Conservation (phyloP, 2,113 vertebrate species). For the Tetraodon nigroviridis region DNA sequence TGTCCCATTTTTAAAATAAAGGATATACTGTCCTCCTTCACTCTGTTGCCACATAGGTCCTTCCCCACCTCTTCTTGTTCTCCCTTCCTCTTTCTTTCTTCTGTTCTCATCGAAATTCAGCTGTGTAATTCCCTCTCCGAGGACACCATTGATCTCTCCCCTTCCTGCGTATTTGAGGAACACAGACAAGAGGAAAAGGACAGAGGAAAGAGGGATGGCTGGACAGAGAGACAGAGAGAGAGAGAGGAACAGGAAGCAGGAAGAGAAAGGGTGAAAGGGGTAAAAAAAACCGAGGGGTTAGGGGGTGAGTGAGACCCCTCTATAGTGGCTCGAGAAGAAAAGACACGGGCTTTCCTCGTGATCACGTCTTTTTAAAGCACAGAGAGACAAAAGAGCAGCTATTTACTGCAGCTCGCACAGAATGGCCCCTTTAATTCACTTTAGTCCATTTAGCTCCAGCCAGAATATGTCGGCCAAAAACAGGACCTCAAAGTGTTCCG, state of each 20-base stretch:
- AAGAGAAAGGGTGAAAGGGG: conserved; percentile 14
- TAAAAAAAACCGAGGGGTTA: not conserved
- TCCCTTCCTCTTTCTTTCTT: conserved; percentile 66
- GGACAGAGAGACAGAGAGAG: conserved; percentile 12
- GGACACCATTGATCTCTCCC: conserved; percentile 69
- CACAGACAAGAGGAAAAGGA: conserved; percentile 34
- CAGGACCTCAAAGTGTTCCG: conserved; percentile 61
- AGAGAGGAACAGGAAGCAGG: not conserved
- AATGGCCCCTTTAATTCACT: conserved; percentile 74
- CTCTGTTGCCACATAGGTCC: conserved; percentile 55
- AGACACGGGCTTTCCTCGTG: conserved; percentile 68
- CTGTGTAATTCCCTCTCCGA: conserved; percentile 66
- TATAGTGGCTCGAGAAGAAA: conserved; percentile 61
- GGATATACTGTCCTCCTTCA: conserved; percentile 55
- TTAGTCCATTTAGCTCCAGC: conserved; percentile 65
- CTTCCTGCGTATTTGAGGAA: conserved; percentile 57
- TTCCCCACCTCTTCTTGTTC: conserved; percentile 65
- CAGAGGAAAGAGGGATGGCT: conserved; percentile 29
- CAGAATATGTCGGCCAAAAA: conserved; percentile 60
- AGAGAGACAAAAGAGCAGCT: conserved; percentile 68
- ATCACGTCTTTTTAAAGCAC: conserved; percentile 67
- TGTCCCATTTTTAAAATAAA: conserved; percentile 46
- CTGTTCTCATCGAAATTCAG: conserved; percentile 67
- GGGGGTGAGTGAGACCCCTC: conserved; percentile 35
- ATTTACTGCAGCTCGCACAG: conserved; percentile 69